phyloP scores from a whole-genome alignment of 2,888 invertebrate genomes.

The Scotopteryx bipunctaria region DNA sequence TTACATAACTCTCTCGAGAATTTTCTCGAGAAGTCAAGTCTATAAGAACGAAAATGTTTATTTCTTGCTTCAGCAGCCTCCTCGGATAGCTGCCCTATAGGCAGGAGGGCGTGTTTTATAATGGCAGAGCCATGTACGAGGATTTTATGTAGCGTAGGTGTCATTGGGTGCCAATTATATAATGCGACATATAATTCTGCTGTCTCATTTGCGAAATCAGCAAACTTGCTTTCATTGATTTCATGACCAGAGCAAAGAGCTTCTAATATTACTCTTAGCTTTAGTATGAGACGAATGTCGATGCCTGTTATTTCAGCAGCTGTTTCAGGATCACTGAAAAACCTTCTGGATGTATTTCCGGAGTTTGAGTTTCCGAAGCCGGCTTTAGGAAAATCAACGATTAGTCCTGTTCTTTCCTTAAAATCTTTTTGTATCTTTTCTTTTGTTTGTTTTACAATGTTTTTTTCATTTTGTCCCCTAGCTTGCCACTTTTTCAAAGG shows the following conservation, averaged over 20 bases:
- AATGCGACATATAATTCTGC: not conserved
- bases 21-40: not conserved
- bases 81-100: not conserved
- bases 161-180: not conserved
- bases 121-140: not conserved
- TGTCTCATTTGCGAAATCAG: too few relatives aligned
- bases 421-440: not conserved
- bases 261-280: not conserved
- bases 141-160: not conserved
- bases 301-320: not conserved
- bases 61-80: not conserved
- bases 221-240: not conserved
- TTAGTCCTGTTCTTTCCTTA: not conserved
- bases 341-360: not conserved
- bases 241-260: not conserved
- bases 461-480: not conserved
- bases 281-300: not conserved
- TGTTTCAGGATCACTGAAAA: not conserved
- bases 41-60: not conserved
- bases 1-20: not conserved
- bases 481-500: not conserved
- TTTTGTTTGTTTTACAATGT: not conserved
- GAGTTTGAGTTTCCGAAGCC: not conserved
- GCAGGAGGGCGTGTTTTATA: not conserved
- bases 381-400: not conserved